Percentiles rank a stretch among this genome's conserved stretches.
Evolutionary conservation across 1,140 invertebrate species (phyloP).

Genomic region (Papilio glaucus): DNA sequence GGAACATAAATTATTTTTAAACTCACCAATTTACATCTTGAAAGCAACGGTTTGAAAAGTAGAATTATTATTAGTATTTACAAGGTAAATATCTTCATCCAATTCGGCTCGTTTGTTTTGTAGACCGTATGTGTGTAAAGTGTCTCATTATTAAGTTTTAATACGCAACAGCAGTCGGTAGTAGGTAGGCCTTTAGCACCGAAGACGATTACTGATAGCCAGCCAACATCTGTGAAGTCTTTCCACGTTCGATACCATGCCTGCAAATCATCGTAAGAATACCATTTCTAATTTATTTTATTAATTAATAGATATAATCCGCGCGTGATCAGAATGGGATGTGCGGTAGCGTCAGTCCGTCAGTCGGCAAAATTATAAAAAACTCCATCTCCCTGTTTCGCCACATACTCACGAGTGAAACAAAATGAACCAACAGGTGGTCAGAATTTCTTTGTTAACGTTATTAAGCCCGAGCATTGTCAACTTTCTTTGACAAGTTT

Average conservation of each 20-base stretch:
- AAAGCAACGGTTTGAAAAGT: not conserved
- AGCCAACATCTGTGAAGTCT: conserved; percentile 91
- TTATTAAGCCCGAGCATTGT: no score
- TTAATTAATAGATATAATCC: not conserved
- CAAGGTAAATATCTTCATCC: conserved; percentile 99
- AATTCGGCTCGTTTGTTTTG: conserved; percentile 96
- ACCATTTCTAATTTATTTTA: no score
- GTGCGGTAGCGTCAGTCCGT: no score
- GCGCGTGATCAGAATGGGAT: no score
- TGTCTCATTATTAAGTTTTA: conserved; percentile 96
- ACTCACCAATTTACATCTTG: not conserved
- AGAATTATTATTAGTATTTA: conserved; percentile 75
- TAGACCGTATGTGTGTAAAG: conserved; percentile 98
- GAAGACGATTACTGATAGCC: conserved; percentile 93
- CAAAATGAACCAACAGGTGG: no score
- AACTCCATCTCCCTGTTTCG: no score
- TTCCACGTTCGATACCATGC: conserved; percentile 86
- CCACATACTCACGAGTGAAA: no score
- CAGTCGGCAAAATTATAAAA: no score
- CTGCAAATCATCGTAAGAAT: no score
- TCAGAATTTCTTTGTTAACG: no score
- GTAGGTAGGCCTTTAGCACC: conserved; percentile 92
- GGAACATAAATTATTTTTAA: conserved; percentile 51
- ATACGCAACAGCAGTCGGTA: conserved; percentile 95
- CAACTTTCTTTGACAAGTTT: no score